Percentiles rank a stretch among this genome's conserved stretches.
Evolutionary conservation across 2,797 vertebrate species (phyloP).

Genomic region (Tolypeutes matacus): DNA sequence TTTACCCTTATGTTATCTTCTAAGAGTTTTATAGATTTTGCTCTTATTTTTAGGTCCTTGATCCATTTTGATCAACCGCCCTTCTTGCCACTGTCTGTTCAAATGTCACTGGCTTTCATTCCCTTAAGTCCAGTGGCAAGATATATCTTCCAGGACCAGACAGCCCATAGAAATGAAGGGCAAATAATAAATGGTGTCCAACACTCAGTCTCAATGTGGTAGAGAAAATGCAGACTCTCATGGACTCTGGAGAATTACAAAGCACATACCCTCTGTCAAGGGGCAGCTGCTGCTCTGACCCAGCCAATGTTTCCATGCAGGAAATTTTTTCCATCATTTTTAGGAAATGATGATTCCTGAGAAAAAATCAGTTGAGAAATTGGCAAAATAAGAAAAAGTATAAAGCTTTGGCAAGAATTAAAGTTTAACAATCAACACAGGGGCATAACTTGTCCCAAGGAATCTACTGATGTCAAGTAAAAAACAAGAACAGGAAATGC

Average conservation of each 20-base stretch:
- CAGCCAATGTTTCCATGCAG: background rate
- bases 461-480: background rate
- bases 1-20: too few relatives aligned
- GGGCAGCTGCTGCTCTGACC: background rate
- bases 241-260: background rate
- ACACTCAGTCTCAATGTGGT: background rate
- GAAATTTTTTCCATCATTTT: constrained; percentile 5
- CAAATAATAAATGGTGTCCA: background rate
- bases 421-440: background rate
- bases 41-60: too few relatives aligned
- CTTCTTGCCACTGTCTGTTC: background rate
- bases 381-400: background rate
- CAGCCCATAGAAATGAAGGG: background rate
- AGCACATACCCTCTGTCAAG: background rate
- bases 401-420: constrained; percentile 17
- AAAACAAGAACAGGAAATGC: background rate
- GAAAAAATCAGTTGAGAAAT: constrained; percentile 35
- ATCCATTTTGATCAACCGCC: background rate
- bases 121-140: background rate
- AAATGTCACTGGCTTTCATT: background rate
- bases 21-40: too few relatives aligned
- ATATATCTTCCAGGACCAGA: background rate
- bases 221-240: background rate
- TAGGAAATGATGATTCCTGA: background rate
- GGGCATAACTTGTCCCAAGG: background rate